Evolutionary conservation across 2,888 invertebrate species (phyloP).

Genomic region (Temnothorax unifasciatus): DNA sequence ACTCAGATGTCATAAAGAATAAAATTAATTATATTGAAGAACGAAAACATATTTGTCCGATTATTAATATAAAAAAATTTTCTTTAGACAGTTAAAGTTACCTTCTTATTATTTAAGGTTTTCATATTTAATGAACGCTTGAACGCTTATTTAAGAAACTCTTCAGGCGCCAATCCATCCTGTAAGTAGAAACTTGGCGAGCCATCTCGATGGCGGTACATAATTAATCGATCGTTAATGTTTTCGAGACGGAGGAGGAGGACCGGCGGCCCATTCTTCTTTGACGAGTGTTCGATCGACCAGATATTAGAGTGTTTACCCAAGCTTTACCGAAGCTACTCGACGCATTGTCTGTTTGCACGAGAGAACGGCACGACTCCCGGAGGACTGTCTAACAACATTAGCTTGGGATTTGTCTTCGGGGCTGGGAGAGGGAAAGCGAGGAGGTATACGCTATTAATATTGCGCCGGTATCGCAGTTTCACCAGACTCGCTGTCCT

Average conservation of each 20-base stretch:
- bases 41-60: background rate
- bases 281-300: constrained; percentile 57
- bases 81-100: background rate
- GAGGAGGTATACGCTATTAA: constrained; percentile 73
- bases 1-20: background rate
- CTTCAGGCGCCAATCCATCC: background rate
- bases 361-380: constrained; percentile 66
- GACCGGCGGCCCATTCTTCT: background rate
- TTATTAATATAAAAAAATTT: background rate
- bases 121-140: constrained; percentile 11
- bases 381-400: constrained; percentile 77
- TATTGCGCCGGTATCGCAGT: constrained; percentile 76
- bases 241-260: background rate
- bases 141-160: no score
- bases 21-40: background rate
- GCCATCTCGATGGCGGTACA: background rate
- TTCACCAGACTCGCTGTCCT: constrained; percentile 68
- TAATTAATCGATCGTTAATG: constrained; percentile 57
- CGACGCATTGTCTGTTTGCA: constrained; percentile 76
- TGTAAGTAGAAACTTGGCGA: background rate
- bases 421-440: constrained; percentile 58
- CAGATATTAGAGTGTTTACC: constrained; percentile 72
- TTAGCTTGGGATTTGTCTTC: constrained; percentile 79
- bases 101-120: background rate
- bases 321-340: constrained; percentile 70